These are phyloP conservation scores for Sogatella furcifera DNA, from an alignment of 1,140 invertebrate genomes.

Conservation along the genomic window DNA sequence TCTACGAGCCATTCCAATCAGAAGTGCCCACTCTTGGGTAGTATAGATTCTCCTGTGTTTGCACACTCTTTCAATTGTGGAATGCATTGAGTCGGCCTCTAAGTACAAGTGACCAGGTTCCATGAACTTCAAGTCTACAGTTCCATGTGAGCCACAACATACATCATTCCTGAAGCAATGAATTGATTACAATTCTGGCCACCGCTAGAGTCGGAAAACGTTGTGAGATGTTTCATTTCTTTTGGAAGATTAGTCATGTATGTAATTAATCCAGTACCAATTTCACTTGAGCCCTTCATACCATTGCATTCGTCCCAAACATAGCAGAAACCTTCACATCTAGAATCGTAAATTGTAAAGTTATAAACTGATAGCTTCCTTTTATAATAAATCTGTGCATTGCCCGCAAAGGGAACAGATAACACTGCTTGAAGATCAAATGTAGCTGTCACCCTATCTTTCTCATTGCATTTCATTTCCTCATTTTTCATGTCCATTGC, in stretches of 20 bases:
- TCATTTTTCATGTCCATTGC: conserved; percentile 10
- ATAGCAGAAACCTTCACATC: conserved; percentile 11
- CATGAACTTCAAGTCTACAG: conserved; percentile 28
- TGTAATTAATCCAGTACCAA: conserved; percentile 8
- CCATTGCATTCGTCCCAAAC: conserved; percentile 13
- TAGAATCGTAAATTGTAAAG: conserved; percentile 10
- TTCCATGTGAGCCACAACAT: conserved; percentile 8
- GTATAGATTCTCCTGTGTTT: no score
- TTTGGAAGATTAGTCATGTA: conserved; percentile 8
- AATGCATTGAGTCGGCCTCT: conserved; percentile 33
- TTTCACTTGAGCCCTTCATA: conserved; percentile 9
- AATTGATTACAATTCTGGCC: conserved; percentile 16
- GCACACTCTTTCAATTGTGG: not conserved
- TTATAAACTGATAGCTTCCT: conserved; percentile 10
- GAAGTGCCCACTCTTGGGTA: no score
- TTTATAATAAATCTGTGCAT: conserved; percentile 22
- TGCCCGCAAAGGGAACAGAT: conserved; percentile 19
- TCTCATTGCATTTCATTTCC: conserved; percentile 9
- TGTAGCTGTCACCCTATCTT: conserved; percentile 4
- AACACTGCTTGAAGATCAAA: conserved; percentile 27
- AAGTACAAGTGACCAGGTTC: conserved; percentile 34
- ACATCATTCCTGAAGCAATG: conserved; percentile 10
- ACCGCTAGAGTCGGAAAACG: conserved; percentile 15
- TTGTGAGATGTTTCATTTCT: conserved; percentile 8
- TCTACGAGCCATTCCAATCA: no score